Conservation (phyloP, 1,140 invertebrate species). For the Tetragonula clypearis region DNA sequence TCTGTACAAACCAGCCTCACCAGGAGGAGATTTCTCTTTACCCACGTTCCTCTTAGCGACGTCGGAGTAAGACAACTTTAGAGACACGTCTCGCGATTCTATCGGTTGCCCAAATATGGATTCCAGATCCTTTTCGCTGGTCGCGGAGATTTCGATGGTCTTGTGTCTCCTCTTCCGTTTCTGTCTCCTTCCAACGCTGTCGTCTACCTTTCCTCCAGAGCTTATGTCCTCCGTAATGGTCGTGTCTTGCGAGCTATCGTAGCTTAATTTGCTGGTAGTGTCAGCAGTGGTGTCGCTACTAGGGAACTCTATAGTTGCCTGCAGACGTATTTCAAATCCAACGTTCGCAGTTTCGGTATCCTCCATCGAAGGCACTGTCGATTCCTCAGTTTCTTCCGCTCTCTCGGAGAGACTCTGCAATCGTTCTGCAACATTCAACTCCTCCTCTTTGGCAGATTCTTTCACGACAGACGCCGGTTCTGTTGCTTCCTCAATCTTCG, state of each 20-base stretch:
- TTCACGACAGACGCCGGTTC: not conserved
- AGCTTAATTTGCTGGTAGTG: slow-evolving; percentile 31
- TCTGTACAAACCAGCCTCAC: not conserved
- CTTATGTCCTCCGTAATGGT: slow-evolving; percentile 65
- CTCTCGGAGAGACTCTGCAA: not conserved
- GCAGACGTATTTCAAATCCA: slow-evolving; percentile 75
- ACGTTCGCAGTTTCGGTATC: slow-evolving; percentile 67
- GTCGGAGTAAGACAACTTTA: slow-evolving; percentile 68
- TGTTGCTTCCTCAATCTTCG: not conserved
- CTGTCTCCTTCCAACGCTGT: slow-evolving; percentile 21
- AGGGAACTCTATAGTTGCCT: slow-evolving; percentile 75
- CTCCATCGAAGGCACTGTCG: slow-evolving; percentile 48
- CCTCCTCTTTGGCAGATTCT: not conserved
- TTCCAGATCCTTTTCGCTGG: slow-evolving; percentile 39
- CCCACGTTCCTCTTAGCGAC: slow-evolving; percentile 58
- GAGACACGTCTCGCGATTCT: slow-evolving; percentile 36
- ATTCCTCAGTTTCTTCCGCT: slow-evolving; percentile 36
- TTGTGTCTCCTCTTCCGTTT: slow-evolving; percentile 63
- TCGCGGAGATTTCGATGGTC: slow-evolving; percentile 44
- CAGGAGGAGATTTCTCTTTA: slow-evolving; percentile 15
- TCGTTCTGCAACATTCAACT: not conserved
- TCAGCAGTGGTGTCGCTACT: slow-evolving; percentile 70
- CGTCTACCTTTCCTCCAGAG: not conserved
- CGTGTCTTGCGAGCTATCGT: slow-evolving; percentile 61
- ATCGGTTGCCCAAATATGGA: slow-evolving; percentile 57